Conservation (phyloP, 2,797 vertebrate genomes). For the Ctenopoma multispine region DNA sequence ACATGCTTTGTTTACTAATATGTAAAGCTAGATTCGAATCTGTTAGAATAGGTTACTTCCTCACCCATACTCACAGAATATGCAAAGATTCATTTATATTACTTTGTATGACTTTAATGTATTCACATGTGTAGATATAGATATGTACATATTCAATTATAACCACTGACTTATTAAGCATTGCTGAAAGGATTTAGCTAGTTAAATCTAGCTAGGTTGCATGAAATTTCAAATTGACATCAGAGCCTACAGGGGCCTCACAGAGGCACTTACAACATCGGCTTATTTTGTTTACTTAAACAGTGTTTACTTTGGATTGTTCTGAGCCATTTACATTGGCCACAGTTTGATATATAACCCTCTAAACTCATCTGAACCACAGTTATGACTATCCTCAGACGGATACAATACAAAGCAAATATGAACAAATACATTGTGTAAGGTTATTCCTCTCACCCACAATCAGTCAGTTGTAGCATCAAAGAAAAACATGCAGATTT, state of each 20-base stretch:
- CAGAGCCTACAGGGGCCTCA: slow-evolving; percentile 80
- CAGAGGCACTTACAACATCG: slow-evolving; percentile 81
- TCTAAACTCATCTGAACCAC: slow-evolving; percentile 48
- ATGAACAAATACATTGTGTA: slow-evolving; percentile 46
- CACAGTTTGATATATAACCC: slow-evolving; percentile 37
- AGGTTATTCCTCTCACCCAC: slow-evolving; percentile 16
- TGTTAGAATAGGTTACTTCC: neutral
- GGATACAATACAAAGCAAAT: slow-evolving; percentile 58
- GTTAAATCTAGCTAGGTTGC: slow-evolving; percentile 83
- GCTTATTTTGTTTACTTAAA: slow-evolving; percentile 62
- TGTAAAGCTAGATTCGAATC: neutral
- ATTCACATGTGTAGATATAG: slow-evolving; percentile 81
- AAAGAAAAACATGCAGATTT: no score
- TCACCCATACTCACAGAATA: slow-evolving; percentile 44
- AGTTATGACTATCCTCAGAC: slow-evolving; percentile 45
- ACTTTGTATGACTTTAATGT: slow-evolving; percentile 80
- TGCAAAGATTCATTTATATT: slow-evolving; percentile 48
- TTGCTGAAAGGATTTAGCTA: slow-evolving; percentile 77
- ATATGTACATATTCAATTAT: slow-evolving; percentile 74
- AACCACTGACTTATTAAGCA: slow-evolving; percentile 63
- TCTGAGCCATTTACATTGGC: slow-evolving; percentile 57
- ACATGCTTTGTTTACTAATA: neutral
- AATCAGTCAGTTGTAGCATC: slow-evolving; percentile 19
- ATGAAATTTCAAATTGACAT: slow-evolving; percentile 76
- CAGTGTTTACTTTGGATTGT: slow-evolving; percentile 65